A percentile compares a stretch with the other conserved stretches of the same genome.
phyloP scores from a whole-genome alignment of 2,797 vertebrate genomes.

The Chaetodon trifasciatus region DNA sequence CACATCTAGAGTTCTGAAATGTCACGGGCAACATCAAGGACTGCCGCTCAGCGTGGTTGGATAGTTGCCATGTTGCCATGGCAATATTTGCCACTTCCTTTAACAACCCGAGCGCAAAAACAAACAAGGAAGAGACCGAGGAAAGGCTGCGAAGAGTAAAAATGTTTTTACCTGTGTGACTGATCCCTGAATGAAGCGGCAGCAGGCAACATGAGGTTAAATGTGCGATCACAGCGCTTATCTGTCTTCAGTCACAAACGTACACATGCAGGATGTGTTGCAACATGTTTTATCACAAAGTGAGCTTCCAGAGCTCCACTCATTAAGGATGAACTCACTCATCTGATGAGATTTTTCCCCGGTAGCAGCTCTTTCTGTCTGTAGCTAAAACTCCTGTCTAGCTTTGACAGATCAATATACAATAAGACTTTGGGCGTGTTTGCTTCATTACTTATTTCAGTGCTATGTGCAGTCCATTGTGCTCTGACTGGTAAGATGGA shows the following conservation, averaged over 20 bases:
- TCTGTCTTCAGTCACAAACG: background rate
- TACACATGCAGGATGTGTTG: background rate
- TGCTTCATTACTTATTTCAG: slow-evolving; percentile 45
- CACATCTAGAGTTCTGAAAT: slow-evolving; percentile 20
- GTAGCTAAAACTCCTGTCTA: slow-evolving; percentile 23
- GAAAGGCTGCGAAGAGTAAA: slow-evolving; percentile 14
- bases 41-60: slow-evolving; percentile 28
- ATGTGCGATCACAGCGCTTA: background rate
- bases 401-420: slow-evolving; percentile 60
- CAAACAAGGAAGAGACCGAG: background rate
- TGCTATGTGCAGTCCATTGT: slow-evolving; percentile 18
- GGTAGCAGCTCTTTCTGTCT: slow-evolving; percentile 22
- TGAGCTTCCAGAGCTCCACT: background rate
- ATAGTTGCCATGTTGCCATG: slow-evolving; percentile 46
- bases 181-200: slow-evolving; percentile 12
- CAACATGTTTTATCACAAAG: slow-evolving; percentile 10
- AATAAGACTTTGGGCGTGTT: slow-evolving; percentile 34
- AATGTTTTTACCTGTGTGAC: background rate
- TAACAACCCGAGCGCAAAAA: slow-evolving; percentile 22
- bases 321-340: background rate
- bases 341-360: background rate
- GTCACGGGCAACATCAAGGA: slow-evolving; percentile 27
- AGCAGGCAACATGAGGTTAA: background rate
- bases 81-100: slow-evolving; percentile 38
- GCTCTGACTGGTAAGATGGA: slow-evolving; percentile 49